phyloP scores from a whole-genome alignment of 2,888 invertebrate genomes.

The Polyommatus icarus region DNA sequence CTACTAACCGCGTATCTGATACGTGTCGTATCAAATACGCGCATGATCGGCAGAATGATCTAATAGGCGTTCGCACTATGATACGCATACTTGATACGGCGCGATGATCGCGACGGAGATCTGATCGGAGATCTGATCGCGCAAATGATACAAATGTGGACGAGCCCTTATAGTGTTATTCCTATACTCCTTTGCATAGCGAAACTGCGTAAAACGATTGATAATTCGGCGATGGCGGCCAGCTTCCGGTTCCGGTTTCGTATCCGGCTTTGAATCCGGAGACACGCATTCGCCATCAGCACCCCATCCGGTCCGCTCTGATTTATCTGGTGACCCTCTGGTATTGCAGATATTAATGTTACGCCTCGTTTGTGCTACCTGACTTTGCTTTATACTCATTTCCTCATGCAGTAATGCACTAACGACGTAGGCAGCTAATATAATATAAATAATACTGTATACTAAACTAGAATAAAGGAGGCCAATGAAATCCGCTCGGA shows the following conservation, averaged over 20 bases:
- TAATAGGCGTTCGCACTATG: no score
- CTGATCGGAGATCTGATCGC: no score
- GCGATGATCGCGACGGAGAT: no score
- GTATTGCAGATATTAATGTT: constrained; percentile 6
- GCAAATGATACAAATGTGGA: no score
- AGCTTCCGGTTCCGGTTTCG: constrained; percentile 63
- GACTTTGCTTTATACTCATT: background rate
- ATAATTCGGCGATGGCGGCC: constrained; percentile 71
- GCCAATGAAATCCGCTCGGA: no score
- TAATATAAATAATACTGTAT: no score
- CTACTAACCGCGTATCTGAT: no score
- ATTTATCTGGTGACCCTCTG: constrained; percentile 8
- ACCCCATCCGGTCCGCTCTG: constrained; percentile 6
- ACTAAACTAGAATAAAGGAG: no score
- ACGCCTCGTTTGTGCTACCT: background rate
- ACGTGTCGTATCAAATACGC: no score
- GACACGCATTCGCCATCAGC: constrained; percentile 78
- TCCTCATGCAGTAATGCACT: background rate
- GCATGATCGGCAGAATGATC: no score
- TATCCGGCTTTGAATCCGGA: constrained; percentile 61
- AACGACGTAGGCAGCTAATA: background rate
- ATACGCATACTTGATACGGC: no score
- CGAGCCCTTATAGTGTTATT: background rate
- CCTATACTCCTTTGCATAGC: constrained; percentile 30
- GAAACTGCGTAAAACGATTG: constrained; percentile 67